These are phyloP conservation scores for Aricia agestis DNA, from an alignment of 1,140 invertebrate genomes.

Conservation along the genomic window DNA sequence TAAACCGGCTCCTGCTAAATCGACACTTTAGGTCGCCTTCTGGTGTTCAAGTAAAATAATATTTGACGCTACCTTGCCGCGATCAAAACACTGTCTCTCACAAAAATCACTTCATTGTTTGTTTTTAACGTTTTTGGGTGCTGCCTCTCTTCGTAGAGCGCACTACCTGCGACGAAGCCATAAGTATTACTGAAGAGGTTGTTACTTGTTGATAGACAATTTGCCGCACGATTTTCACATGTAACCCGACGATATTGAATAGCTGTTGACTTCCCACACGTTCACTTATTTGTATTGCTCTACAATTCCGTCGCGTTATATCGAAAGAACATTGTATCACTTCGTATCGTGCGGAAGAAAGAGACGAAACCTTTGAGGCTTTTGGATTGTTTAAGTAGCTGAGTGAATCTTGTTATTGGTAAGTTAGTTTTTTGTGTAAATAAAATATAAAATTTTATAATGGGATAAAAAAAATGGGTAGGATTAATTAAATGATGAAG, in stretches of 20 bases:
- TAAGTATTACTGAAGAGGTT: constrained; percentile 55
- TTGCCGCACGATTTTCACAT: constrained; percentile 60
- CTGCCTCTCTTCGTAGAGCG: constrained; percentile 31
- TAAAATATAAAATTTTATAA: too few relatives aligned
- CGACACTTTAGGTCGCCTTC: constrained; percentile 13
- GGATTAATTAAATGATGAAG: too few relatives aligned
- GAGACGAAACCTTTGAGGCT: constrained; percentile 51
- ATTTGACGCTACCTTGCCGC: constrained; percentile 43
- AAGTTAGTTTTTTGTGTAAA: too few relatives aligned
- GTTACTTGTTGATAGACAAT: constrained; percentile 48
- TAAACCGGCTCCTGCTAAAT: constrained; percentile 47
- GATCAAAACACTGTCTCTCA: constrained; percentile 51
- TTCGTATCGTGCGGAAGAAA: constrained; percentile 45
- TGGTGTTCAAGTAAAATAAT: constrained; percentile 23
- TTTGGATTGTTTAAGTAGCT: constrained; percentile 27
- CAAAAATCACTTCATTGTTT: constrained; percentile 56
- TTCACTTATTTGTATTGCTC: not conserved
- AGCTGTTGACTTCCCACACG: not conserved
- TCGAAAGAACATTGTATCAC: constrained; percentile 53
- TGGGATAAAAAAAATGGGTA: too few relatives aligned
- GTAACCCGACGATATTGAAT: constrained; percentile 36
- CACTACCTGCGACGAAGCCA: constrained; percentile 42
- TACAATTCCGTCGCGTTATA: constrained; percentile 29
- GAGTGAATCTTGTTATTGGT: not conserved
- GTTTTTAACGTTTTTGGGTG: constrained; percentile 40